Conservation (phyloP, 2,888 invertebrate species). For the Digitonthophagus gazella region DNA sequence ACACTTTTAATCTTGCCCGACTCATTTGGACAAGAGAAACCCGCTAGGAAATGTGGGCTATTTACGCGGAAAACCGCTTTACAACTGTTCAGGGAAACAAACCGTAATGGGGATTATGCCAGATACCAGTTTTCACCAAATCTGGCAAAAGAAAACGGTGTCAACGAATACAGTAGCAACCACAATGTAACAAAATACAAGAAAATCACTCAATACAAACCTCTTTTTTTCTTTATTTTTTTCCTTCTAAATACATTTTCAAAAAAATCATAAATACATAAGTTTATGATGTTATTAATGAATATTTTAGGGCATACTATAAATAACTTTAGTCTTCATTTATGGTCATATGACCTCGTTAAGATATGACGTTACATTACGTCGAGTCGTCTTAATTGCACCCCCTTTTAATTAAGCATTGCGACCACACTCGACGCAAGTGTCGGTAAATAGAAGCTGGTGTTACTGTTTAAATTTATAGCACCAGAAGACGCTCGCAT, state of each 20-base stretch:
- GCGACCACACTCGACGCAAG: not conserved
- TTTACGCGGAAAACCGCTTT: not conserved
- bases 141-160: not conserved
- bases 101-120: not conserved
- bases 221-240: not conserved
- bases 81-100: not conserved
- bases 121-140: not conserved
- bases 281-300: no score
- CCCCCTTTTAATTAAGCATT: not conserved
- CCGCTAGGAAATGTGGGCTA: not conserved
- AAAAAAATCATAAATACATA: no score
- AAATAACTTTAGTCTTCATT: no score
- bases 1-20: no score
- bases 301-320: no score
- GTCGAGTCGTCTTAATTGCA: not conserved
- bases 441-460: not conserved
- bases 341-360: no score
- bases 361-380: no score
- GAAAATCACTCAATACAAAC: not conserved
- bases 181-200: not conserved
- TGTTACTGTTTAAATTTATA: not conserved
- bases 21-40: not conserved
- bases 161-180: not conserved
- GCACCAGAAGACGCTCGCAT: not conserved
- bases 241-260: no score